Conservation (phyloP, 2,113 vertebrate genomes). For the Speoplatyrhinus poulsoni region DNA sequence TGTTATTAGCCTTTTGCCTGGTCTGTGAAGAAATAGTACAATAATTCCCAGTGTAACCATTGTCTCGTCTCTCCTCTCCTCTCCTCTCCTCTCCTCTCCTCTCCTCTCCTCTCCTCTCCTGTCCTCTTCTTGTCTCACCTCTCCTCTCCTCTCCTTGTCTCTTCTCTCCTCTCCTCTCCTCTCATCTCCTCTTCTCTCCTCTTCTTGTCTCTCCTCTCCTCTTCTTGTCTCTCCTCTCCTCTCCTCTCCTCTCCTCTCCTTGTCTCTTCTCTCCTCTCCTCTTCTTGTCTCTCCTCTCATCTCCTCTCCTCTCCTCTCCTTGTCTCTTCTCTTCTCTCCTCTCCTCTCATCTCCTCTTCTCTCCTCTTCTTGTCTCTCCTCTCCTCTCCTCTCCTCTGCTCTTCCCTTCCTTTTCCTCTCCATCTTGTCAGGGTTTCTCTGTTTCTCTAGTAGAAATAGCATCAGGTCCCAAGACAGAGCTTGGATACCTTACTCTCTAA, state of each 20-base stretch:
- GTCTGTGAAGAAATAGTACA: constrained; percentile 22
- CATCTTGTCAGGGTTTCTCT: neutral
- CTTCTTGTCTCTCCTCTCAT: neutral
- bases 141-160: neutral
- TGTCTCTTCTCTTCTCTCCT: neutral
- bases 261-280: neutral
- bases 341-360: neutral
- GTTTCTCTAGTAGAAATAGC: constrained; percentile 22
- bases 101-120: neutral
- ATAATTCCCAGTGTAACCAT: neutral
- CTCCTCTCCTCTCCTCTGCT: neutral
- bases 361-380: neutral
- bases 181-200: neutral
- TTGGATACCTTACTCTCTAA: constrained; percentile 10
- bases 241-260: neutral
- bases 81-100: neutral
- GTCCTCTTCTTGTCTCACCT: no score
- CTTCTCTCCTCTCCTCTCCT: neutral
- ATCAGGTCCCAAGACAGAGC: constrained; percentile 19
- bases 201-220: no score
- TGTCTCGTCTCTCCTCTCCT: neutral
- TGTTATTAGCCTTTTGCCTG: constrained; percentile 58
- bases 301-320: neutral
- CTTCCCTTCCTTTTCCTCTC: neutral
- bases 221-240: no score